phyloP scores from a whole-genome alignment of 2,888 invertebrate genomes.

The Neoaliturus tenellus region DNA sequence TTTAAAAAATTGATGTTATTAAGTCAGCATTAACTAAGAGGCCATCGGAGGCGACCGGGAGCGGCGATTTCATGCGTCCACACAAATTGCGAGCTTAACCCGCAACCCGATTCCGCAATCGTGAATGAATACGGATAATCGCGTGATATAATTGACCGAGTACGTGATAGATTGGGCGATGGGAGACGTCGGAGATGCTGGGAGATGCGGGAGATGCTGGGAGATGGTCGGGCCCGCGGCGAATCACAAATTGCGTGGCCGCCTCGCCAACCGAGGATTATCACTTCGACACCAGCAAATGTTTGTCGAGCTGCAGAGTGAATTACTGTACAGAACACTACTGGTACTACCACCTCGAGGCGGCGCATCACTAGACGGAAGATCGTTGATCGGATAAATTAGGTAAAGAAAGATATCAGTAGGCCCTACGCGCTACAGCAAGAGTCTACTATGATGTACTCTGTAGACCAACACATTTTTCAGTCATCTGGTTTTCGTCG shows the following conservation, averaged over 20 bases:
- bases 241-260: neutral
- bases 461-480: too few relatives aligned
- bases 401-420: too few relatives aligned
- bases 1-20: slow-evolving; percentile 33
- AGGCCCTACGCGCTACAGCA: too few relatives aligned
- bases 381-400: too few relatives aligned
- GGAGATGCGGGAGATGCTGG: too few relatives aligned
- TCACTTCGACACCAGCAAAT: neutral
- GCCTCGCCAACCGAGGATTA: neutral
- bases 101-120: slow-evolving; percentile 39
- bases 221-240: neutral
- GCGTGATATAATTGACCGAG: neutral
- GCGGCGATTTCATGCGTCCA: slow-evolving; percentile 4
- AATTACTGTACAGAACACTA: too few relatives aligned
- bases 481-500: too few relatives aligned
- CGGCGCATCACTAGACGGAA: too few relatives aligned
- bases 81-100: slow-evolving; percentile 49
- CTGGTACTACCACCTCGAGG: too few relatives aligned
- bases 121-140: slow-evolving; percentile 45
- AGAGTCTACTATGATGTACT: too few relatives aligned
- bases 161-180: slow-evolving; percentile 22
- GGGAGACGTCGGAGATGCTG: too few relatives aligned
- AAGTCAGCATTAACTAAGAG: slow-evolving; percentile 19
- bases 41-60: slow-evolving; percentile 25
- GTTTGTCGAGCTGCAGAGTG: too few relatives aligned